These are phyloP conservation scores for Sinelater perroti DNA, from an alignment of 2,888 invertebrate genomes.

Conservation along the genomic window DNA sequence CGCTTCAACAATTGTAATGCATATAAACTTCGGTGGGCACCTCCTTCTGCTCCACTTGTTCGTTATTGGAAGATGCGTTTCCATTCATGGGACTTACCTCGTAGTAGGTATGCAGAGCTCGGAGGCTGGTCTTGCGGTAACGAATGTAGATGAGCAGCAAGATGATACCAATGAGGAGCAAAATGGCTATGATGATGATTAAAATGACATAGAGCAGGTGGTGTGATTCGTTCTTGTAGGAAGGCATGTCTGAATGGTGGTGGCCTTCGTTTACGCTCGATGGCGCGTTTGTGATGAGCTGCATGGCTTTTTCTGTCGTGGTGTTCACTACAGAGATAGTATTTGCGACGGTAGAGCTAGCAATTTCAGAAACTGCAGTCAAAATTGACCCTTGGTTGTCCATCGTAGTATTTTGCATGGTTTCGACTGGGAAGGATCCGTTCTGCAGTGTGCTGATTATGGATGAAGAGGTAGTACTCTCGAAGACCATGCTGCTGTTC, in stretches of 20 bases:
- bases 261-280: constrained; percentile 10
- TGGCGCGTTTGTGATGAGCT: neutral
- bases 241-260: neutral
- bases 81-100: constrained; percentile 40
- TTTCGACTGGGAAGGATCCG: neutral
- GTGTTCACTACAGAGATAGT: constrained; percentile 4
- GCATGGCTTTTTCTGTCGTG: constrained; percentile 18
- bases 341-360: constrained; percentile 1
- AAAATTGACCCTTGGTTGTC: neutral
- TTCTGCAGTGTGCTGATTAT: constrained; percentile 8
- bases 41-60: constrained; percentile 3
- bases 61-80: constrained; percentile 24
- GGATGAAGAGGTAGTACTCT: neutral
- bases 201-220: constrained; percentile 43
- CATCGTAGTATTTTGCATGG: neutral
- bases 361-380: constrained; percentile 15
- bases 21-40: constrained; percentile 14
- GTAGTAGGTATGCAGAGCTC: constrained; percentile 37
- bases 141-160: constrained; percentile 42
- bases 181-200: constrained; percentile 44
- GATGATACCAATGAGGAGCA: constrained; percentile 41
- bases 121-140: constrained; percentile 39
- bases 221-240: constrained; percentile 15
- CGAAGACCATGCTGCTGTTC: neutral
- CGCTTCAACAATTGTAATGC: constrained; percentile 18